These are phyloP conservation scores for Tachysurus fulvidraco DNA, from an alignment of 2,113 vertebrate species.

Conservation along the genomic window DNA sequence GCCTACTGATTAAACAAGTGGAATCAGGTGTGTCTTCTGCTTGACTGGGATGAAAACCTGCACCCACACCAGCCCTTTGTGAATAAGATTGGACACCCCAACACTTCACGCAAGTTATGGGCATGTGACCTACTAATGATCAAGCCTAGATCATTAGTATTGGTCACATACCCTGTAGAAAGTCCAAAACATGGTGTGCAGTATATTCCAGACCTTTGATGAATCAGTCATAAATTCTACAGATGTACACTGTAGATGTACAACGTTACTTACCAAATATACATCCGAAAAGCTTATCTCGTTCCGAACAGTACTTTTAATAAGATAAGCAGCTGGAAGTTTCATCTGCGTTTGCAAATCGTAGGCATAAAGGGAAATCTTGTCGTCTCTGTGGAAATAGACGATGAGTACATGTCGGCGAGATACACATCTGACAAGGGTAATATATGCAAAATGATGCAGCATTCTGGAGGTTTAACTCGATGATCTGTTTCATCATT, in stretches of 20 bases:
- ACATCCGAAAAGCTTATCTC: neutral
- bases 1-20: too few species aligned
- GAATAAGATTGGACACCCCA: neutral
- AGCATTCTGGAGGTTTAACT: constrained; percentile 18
- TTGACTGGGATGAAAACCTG: too few species aligned
- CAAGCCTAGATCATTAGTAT: neutral
- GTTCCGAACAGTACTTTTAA: neutral
- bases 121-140: neutral
- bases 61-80: too few species aligned
- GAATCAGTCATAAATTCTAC: neutral
- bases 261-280: neutral
- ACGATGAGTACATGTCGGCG: constrained; percentile 40
- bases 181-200: neutral
- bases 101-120: neutral
- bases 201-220: neutral
- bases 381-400: constrained; percentile 26
- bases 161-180: neutral
- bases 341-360: constrained; percentile 38
- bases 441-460: constrained; percentile 72
- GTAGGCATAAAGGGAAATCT: constrained; percentile 17
- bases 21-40: too few species aligned
- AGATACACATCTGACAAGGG: constrained; percentile 55
- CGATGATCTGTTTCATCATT: constrained; percentile 69
- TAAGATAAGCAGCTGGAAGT: constrained; percentile 8
- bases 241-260: neutral